These are phyloP conservation scores for Drosophila ezoana DNA, from an alignment of 2,888 invertebrate species.

Conservation along the genomic window DNA sequence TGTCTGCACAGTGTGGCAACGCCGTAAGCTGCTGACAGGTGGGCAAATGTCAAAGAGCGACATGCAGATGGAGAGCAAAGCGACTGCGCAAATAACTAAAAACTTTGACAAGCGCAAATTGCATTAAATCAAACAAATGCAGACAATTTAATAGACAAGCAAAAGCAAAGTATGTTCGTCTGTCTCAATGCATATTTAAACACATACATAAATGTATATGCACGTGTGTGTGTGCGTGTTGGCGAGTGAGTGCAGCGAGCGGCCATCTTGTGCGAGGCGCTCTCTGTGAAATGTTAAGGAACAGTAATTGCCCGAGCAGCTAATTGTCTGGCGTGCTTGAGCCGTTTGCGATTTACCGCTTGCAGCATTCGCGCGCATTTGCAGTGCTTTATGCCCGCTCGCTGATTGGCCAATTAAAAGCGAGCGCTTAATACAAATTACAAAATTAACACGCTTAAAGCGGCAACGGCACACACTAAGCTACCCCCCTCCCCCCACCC, in stretches of 20 bases:
- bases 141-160: conserved; percentile 1
- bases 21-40: conserved; percentile 16
- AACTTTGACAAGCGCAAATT: conserved; percentile 21
- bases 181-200: conserved; percentile 1
- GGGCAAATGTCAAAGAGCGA: conserved; percentile 2
- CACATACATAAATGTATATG: not conserved
- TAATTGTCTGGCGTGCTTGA: conserved; percentile 45
- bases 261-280: conserved; percentile 11
- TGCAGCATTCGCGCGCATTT: conserved; percentile 32
- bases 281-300: conserved; percentile 18
- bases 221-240: not conserved
- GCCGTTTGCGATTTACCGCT: conserved; percentile 35
- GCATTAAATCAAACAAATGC: conserved; percentile 11
- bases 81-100: conserved; percentile 15
- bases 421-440: conserved; percentile 64
- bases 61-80: conserved; percentile 1
- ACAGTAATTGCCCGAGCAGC: conserved; percentile 30
- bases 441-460: conserved; percentile 67
- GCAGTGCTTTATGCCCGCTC: conserved; percentile 42
- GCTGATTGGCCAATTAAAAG: conserved; percentile 64
- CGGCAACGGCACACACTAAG: conserved; percentile 45
- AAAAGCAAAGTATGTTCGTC: conserved; percentile 6
- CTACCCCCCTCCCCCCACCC: conserved; percentile 1
- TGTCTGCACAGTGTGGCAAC: conserved; percentile 31
- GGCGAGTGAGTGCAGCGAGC: not conserved